These are phyloP conservation scores for Apamea sordens DNA, from an alignment of 2,888 invertebrate genomes.

Conservation along the genomic window DNA sequence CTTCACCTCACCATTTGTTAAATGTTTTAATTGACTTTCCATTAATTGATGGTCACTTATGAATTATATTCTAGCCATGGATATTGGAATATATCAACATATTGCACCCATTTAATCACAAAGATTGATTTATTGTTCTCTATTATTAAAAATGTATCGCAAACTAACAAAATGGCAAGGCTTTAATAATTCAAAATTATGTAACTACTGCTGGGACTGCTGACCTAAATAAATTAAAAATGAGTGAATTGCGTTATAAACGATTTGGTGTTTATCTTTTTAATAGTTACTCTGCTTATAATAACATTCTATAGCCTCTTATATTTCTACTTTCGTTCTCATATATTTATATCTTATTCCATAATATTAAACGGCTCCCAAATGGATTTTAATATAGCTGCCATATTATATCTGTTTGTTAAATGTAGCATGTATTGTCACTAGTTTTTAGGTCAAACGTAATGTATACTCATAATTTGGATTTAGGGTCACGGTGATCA, in stretches of 20 bases:
- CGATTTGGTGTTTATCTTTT: constrained; percentile 56
- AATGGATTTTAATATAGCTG: constrained; percentile 60
- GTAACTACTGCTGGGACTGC: constrained; percentile 11
- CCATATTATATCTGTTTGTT: constrained; percentile 57
- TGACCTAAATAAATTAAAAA: constrained; percentile 33
- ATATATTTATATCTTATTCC: constrained; percentile 57
- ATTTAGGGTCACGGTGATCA: constrained; percentile 85
- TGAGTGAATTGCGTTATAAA: constrained; percentile 48
- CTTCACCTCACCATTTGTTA: constrained; percentile 25
- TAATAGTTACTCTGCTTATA: constrained; percentile 63
- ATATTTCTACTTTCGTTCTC: constrained; percentile 57
- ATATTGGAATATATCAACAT: constrained; percentile 43
- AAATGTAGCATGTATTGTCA: constrained; percentile 60
- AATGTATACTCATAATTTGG: constrained; percentile 62
- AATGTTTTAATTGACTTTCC: constrained; percentile 61
- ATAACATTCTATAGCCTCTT: constrained; percentile 67
- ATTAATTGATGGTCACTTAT: constrained; percentile 56
- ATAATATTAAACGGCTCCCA: constrained; percentile 56
- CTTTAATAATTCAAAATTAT: constrained; percentile 38
- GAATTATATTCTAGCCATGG: constrained; percentile 58
- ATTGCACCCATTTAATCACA: constrained; percentile 53
- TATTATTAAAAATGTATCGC: constrained; percentile 48
- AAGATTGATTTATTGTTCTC: constrained; percentile 40
- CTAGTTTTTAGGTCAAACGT: constrained; percentile 46
- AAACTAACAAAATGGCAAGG: constrained; percentile 45